Evolutionary conservation across 2,888 invertebrate genomes (phyloP).

Genomic region (Orthonychiurus folsomi): DNA sequence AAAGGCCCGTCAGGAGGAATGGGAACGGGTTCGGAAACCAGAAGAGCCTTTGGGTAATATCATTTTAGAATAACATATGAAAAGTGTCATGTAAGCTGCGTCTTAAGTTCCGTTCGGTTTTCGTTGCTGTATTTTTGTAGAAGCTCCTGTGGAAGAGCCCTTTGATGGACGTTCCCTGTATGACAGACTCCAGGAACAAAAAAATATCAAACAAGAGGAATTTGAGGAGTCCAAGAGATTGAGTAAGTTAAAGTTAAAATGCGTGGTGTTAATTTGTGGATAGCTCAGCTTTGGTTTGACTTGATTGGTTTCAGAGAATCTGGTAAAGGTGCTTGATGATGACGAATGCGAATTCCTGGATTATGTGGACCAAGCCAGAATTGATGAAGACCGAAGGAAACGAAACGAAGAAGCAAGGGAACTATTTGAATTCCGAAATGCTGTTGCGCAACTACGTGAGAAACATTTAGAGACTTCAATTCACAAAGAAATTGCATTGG

Average conservation of each 20-base stretch:
- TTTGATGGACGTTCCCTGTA: slow-evolving; percentile 77
- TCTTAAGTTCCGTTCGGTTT: too few species aligned
- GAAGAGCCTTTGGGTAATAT: slow-evolving; percentile 75
- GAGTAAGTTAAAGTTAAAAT: slow-evolving; percentile 56
- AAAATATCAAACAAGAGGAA: slow-evolving; percentile 80
- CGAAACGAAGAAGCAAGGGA: slow-evolving; percentile 74
- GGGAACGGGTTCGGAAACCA: slow-evolving; percentile 86
- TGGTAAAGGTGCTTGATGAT: slow-evolving; percentile 77
- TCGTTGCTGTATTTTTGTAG: slow-evolving; percentile 51
- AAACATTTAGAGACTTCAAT: slow-evolving; percentile 58
- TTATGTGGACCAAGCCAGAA: slow-evolving; percentile 74
- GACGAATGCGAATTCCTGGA: slow-evolving; percentile 94
- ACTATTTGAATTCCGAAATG: slow-evolving; percentile 70
- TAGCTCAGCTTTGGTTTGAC: too few species aligned
- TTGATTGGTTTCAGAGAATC: slow-evolving; percentile 49
- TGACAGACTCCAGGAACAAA: slow-evolving; percentile 86
- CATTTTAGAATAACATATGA: not conserved
- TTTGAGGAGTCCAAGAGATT: slow-evolving; percentile 90
- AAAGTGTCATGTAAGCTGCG: not conserved
- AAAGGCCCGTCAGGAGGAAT: slow-evolving; percentile 80
- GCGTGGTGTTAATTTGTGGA: too few species aligned
- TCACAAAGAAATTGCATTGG: slow-evolving; percentile 50
- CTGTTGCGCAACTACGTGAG: slow-evolving; percentile 59
- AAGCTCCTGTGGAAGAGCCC: slow-evolving; percentile 72
- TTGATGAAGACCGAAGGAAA: slow-evolving; percentile 74